These are phyloP conservation scores for Scolanthus callimorphus DNA, from an alignment of 92 coral and sea anemone species.

Conservation along the genomic window DNA sequence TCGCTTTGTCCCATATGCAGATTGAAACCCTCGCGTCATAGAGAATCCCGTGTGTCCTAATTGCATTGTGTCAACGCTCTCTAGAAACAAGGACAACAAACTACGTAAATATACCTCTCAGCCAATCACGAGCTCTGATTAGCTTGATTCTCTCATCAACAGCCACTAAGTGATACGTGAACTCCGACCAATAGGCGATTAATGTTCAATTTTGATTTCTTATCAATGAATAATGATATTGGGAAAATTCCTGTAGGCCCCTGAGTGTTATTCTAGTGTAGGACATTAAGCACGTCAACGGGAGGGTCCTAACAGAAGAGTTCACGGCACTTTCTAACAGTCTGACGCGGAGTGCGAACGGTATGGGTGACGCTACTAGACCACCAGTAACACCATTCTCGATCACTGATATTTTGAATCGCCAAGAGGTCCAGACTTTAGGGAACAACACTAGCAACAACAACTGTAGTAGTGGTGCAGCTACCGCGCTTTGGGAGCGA, in stretches of 20 bases:
- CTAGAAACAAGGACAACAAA: conserved; percentile 89
- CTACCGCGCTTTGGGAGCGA: conserved; percentile 23
- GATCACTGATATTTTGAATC: conserved; percentile 83
- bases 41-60: conserved; percentile 92
- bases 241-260: conserved; percentile 96
- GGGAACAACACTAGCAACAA: conserved; percentile 19
- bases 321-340: no score
- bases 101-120: conserved; percentile 84
- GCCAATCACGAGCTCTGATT: conserved; percentile 80
- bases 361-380: conserved; percentile 16
- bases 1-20: conserved; percentile 41
- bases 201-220: conserved; percentile 94
- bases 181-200: conserved; percentile 96
- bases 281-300: conserved; percentile 71
- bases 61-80: conserved; percentile 99
- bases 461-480: conserved; percentile 8
- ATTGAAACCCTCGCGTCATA: conserved; percentile 69
- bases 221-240: conserved; percentile 94
- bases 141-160: conserved; percentile 96
- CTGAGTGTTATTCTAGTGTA: conserved; percentile 90
- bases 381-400: conserved; percentile 82
- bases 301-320: conserved; percentile 83
- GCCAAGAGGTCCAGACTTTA: conserved; percentile 54
- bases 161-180: conserved; percentile 92
- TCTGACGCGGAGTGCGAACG: conserved; percentile 8